A percentile compares a stretch with the other conserved stretches of the same genome.
phyloP scores from a whole-genome alignment of 2,888 invertebrate species.

The Spodoptera exigua region DNA sequence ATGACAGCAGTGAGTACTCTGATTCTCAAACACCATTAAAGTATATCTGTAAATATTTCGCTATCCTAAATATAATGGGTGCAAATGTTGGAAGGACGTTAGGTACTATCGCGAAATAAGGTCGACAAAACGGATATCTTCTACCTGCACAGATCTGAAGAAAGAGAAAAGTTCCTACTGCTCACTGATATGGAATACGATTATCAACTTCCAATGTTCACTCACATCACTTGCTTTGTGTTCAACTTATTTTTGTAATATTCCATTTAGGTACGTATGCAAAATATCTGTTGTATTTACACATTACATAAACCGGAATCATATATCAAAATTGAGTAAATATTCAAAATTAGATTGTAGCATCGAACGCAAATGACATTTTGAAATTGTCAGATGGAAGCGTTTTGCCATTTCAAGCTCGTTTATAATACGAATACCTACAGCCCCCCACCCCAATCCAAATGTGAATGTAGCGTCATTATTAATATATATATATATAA shows the following conservation, averaged over 20 bases:
- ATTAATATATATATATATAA: no score
- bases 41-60: conserved; percentile 12
- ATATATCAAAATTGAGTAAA: conserved; percentile 3
- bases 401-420: conserved; percentile 17
- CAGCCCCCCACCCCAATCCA: not conserved
- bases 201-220: conserved; percentile 34
- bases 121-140: not conserved
- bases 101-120: conserved; percentile 25
- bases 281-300: not conserved
- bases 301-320: not conserved
- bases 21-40: conserved; percentile 9
- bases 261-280: no score
- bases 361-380: conserved; percentile 9
- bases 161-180: conserved; percentile 7
- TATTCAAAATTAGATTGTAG: conserved; percentile 4
- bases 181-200: conserved; percentile 14
- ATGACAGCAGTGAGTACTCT: no score
- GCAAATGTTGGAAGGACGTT: conserved; percentile 16
- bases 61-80: conserved; percentile 16
- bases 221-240: conserved; percentile 18
- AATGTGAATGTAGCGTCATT: conserved; percentile 15
- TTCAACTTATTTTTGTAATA: conserved; percentile 10
- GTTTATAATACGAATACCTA: conserved; percentile 19
- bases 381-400: conserved; percentile 9
- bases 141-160: conserved; percentile 7